Conservation (phyloP, 2,113 vertebrate genomes). For the Atractosteus spatula region DNA sequence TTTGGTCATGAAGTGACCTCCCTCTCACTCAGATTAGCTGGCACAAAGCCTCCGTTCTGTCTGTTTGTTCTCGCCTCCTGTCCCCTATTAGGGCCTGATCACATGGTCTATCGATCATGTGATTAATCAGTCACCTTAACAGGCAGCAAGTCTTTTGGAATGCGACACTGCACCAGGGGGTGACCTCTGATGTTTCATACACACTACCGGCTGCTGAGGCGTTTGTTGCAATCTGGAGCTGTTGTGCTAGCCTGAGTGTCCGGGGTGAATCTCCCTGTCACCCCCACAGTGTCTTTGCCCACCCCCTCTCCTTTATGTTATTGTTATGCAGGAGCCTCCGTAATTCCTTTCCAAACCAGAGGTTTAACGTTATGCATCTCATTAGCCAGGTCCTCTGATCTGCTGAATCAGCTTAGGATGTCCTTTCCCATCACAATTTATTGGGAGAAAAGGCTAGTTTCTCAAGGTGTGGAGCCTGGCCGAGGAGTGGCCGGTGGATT, state of each 20-base stretch:
- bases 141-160: constrained; percentile 71
- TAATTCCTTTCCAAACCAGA: too few relatives aligned
- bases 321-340: too few relatives aligned
- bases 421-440: too few relatives aligned
- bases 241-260: constrained; percentile 46
- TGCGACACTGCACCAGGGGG: constrained; percentile 59
- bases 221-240: constrained; percentile 62
- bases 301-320: too few relatives aligned
- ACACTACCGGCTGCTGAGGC: constrained; percentile 60
- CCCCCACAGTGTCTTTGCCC: not conserved
- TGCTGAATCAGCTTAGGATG: too few relatives aligned
- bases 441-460: too few relatives aligned
- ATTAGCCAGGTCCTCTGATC: too few relatives aligned
- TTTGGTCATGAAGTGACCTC: constrained; percentile 72
- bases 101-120: constrained; percentile 86
- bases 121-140: constrained; percentile 79
- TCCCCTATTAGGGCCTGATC: constrained; percentile 84
- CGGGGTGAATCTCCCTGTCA: constrained; percentile 40
- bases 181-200: constrained; percentile 74
- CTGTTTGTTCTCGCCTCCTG: constrained; percentile 77
- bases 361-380: too few relatives aligned
- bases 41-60: constrained; percentile 74
- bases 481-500: too few relatives aligned
- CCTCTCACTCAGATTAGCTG: constrained; percentile 73
- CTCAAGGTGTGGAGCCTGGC: too few relatives aligned